phyloP scores from a whole-genome alignment of 1,140 invertebrate species.

The Caenorhabditis brenneri region DNA sequence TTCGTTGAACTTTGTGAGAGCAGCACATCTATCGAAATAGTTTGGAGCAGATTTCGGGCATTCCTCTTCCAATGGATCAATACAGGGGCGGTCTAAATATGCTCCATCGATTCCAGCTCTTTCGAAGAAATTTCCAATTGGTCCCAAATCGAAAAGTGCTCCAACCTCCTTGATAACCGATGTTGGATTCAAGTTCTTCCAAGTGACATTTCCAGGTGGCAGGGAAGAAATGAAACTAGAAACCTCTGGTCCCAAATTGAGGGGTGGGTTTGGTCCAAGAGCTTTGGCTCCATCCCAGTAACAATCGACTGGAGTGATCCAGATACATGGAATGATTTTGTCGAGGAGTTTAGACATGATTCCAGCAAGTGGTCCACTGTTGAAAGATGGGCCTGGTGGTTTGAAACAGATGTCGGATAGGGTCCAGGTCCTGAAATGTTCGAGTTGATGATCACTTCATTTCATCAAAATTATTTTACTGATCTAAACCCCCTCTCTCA shows the following conservation, averaged over 20 bases:
- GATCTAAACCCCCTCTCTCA: too few species aligned
- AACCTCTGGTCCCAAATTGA: constrained; percentile 54
- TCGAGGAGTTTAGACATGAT: constrained; percentile 62
- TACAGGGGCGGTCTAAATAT: constrained; percentile 94
- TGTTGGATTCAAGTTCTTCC: constrained; percentile 68
- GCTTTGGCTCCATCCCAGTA: constrained; percentile 99
- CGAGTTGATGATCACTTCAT: neutral
- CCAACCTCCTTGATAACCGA: constrained; percentile 61
- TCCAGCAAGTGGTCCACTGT: constrained; percentile 56
- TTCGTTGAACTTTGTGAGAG: constrained; percentile 47
- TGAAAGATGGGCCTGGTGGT: constrained; percentile 62
- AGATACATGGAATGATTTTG: constrained; percentile 86
- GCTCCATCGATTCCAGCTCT: constrained; percentile 83
- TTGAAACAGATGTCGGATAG: constrained; percentile 70
- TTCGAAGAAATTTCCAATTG: constrained; percentile 61
- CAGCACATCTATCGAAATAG: constrained; percentile 74
- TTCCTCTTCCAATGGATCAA: constrained; percentile 85
- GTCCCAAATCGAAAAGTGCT: constrained; percentile 63
- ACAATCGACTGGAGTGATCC: constrained; percentile 95
- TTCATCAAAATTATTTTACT: too few species aligned
- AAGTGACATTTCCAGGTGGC: constrained; percentile 68
- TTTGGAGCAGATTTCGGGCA: constrained; percentile 92
- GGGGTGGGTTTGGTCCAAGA: constrained; percentile 64
- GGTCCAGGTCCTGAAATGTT: constrained; percentile 63
- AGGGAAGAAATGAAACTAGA: constrained; percentile 52